Base-by-base conservation (phyloP, 1,140 invertebrate genomes). In the Solenopsis invicta region DNA sequence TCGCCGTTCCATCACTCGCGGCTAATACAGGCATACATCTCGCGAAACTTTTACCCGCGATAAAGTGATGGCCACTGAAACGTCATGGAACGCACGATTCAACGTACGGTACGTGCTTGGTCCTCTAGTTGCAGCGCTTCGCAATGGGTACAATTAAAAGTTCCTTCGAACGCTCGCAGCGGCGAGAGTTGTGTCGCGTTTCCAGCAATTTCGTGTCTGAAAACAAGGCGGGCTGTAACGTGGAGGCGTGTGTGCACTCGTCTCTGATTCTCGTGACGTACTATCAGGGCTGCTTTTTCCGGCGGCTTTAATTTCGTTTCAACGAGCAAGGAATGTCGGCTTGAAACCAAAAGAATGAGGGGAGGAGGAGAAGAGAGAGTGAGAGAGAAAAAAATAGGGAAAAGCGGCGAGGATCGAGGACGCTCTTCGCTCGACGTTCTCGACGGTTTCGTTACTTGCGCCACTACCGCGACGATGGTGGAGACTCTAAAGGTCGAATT, bases 241-340 rank as follows among this genome's bases (percentile, higher is more conserved):
- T 64, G 72, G 59, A 56, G 52, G 29, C 67, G 67, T 50, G 74
- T 71, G 71, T 77, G 78, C 89, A 48, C 56, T 37, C 67, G 41
- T 37, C 69, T 56, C 72, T 34, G 84, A 75, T 21, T 29, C 29
- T 72, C 54, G 69, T 75, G 45, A 76, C 81, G 50, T 37, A 62
- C 52, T 66, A 50, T 54, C 61, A 59, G 21, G 61, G 85, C 66
- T 67, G 50, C 50, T 78, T 85, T 85, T 89, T 87, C 84, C 67
- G 61, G 29, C 76, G 64, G 89, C 90, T 91, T 91, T 93, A 94
- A 93, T 94, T 94, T 93, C 92, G 93, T 93, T 94, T 92, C 85
- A 88, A 80, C 69, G 78, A 85, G 85, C 87, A 87, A 91, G 89
- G 75, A 85, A 84, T 64, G 56, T 87, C 87, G 76, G 76, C 81